Percentiles rank a stretch among this genome's conserved stretches.
Conservation (phyloP, 1,140 invertebrate species). For the Lutraria rhynchaena region DNA sequence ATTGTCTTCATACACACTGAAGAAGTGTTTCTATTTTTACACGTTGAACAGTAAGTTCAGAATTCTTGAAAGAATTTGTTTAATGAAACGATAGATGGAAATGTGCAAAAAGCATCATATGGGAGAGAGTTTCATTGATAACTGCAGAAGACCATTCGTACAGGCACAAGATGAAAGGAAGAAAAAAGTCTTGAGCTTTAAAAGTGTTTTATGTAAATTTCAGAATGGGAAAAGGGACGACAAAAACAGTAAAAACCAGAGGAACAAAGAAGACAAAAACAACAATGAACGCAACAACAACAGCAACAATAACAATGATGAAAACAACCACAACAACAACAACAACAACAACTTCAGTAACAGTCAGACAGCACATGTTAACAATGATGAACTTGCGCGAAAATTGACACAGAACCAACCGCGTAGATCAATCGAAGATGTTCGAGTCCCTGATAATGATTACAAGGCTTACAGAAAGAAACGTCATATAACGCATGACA, state of each 20-base stretch:
- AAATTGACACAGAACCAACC: too few relatives aligned
- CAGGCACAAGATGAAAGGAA: too few relatives aligned
- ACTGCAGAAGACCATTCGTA: too few relatives aligned
- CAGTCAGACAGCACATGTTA: neutral
- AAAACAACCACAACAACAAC: slow-evolving; percentile 19
- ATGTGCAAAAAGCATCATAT: too few relatives aligned
- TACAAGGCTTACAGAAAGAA: slow-evolving; percentile 37
- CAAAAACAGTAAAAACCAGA: neutral
- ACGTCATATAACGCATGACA: neutral
- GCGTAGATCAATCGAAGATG: neutral
- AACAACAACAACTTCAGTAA: neutral
- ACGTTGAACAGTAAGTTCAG: too few relatives aligned
- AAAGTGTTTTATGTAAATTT: neutral
- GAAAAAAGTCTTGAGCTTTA: too few relatives aligned
- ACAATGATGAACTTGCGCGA: neutral
- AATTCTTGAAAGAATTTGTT: too few relatives aligned
- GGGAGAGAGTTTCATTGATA: too few relatives aligned
- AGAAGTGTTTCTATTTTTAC: too few relatives aligned
- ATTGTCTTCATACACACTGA: too few relatives aligned
- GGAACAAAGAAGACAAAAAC: neutral
- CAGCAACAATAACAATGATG: neutral
- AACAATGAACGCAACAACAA: neutral
- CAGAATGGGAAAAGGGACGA: neutral
- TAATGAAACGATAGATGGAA: too few relatives aligned
- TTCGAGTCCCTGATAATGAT: neutral